Percentiles rank a stretch among this genome's conserved stretches.
These are phyloP conservation scores for Scytalopus superciliaris DNA, from an alignment of 2,113 vertebrate genomes.

Conservation along the genomic window DNA sequence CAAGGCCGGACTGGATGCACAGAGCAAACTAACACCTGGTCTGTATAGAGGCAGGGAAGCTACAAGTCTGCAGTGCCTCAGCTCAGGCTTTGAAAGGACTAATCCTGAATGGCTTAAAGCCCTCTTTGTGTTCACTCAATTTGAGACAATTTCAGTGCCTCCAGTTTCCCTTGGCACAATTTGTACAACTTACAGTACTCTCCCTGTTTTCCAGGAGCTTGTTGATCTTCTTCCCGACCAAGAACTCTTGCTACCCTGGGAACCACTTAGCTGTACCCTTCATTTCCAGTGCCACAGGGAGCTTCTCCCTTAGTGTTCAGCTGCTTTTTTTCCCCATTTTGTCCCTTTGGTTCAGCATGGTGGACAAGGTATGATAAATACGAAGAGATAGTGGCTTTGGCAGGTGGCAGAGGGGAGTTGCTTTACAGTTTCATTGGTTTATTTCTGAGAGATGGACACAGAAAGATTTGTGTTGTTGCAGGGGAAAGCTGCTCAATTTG, in stretches of 20 bases:
- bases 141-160: background rate
- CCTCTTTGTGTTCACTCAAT: rapidly evolving
- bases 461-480: background rate
- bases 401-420: background rate
- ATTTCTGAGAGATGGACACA: background rate
- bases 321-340: background rate
- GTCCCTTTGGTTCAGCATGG: rapidly evolving
- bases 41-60: background rate
- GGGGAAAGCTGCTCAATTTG: background rate
- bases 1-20: background rate
- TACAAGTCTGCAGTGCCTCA: background rate
- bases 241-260: background rate
- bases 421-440: background rate
- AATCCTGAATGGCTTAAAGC: background rate
- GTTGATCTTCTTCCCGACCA: background rate
- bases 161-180: background rate
- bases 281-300: background rate
- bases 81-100: background rate
- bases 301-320: background rate
- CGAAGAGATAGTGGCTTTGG: background rate
- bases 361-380: rapidly evolving
- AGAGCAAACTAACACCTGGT: background rate
- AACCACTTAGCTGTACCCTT: background rate
- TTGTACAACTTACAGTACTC: background rate
- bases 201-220: background rate